phyloP scores from a whole-genome alignment of 2,797 vertebrate species.

The Megaceryle alcyon region DNA sequence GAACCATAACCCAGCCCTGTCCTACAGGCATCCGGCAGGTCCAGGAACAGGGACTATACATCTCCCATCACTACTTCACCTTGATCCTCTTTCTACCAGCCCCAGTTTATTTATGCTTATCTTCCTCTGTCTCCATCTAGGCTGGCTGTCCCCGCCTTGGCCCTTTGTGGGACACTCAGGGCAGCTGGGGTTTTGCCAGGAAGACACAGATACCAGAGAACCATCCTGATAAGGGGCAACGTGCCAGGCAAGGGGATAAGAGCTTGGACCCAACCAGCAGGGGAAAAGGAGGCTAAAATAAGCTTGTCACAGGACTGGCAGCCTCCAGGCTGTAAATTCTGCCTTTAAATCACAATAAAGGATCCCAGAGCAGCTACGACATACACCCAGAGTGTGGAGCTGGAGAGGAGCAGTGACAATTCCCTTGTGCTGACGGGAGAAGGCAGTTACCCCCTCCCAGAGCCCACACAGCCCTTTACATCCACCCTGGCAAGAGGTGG shows the following conservation, averaged over 20 bases:
- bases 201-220: neutral
- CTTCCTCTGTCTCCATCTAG: neutral
- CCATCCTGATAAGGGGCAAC: neutral
- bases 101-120: neutral
- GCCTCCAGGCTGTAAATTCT: neutral
- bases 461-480: neutral
- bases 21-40: neutral
- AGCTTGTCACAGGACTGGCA: neutral
- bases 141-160: neutral
- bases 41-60: neutral
- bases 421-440: neutral
- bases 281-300: neutral
- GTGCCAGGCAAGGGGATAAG: neutral
- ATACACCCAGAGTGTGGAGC: rapidly evolving
- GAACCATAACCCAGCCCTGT: neutral
- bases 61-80: neutral
- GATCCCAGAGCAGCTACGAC: neutral
- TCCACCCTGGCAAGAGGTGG: rapidly evolving
- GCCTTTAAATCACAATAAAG: neutral
- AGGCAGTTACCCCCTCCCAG: neutral
- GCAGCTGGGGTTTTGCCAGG: neutral
- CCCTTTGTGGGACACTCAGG: neutral
- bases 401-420: neutral
- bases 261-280: neutral
- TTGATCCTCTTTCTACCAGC: neutral